Conservation (phyloP, 2,113 vertebrate genomes). For the Mastomys coucha region DNA sequence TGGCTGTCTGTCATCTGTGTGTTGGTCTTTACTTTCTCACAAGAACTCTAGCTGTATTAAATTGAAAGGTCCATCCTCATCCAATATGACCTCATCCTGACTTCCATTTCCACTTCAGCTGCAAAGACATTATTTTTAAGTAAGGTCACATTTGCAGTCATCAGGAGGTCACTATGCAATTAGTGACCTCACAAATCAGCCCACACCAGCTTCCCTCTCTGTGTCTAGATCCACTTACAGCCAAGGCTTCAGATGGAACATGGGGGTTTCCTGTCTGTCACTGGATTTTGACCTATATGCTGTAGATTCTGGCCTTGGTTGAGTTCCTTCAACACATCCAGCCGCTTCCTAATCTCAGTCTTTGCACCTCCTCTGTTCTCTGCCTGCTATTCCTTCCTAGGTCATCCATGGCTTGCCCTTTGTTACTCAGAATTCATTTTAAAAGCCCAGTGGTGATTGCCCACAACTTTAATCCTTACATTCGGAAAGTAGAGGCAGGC, state of each 20-base stretch:
- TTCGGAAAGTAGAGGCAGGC: too few relatives aligned
- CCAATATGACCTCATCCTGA: background rate
- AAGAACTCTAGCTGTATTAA: background rate
- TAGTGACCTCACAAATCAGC: background rate
- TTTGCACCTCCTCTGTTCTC: background rate
- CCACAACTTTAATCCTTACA: too few relatives aligned
- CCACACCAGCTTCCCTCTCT: background rate
- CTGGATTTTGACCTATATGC: background rate
- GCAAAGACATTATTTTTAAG: background rate
- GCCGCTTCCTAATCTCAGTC: background rate
- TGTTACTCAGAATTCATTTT: background rate
- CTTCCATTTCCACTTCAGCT: background rate
- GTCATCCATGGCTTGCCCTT: background rate
- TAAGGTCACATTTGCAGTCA: background rate
- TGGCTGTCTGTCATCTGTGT: background rate
- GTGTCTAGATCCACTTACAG: background rate
- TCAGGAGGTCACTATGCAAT: background rate
- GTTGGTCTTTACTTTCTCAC: background rate
- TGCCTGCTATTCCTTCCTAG: background rate
- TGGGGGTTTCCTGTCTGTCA: background rate
- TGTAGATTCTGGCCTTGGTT: background rate
- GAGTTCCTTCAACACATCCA: background rate
- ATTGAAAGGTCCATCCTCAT: background rate
- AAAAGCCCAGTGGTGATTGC: background rate
- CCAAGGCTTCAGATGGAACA: background rate